Conservation (phyloP, 2,888 invertebrate species). For the Gastracanthus pulcherrimus region DNA sequence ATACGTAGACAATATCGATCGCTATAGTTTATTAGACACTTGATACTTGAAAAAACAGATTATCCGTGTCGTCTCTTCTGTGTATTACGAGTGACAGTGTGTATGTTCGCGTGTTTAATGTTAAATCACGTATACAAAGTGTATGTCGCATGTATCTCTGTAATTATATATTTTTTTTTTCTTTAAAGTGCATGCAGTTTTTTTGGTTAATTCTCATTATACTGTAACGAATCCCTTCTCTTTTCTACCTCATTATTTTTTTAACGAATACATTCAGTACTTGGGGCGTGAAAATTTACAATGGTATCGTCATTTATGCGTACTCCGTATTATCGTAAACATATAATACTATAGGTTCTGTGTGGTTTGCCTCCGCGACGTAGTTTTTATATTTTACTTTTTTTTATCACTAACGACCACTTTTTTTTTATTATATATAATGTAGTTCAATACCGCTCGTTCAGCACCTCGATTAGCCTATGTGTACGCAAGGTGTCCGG, state of each 20-base stretch:
- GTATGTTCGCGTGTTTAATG: constrained; percentile 24
- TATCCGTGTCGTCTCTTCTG: constrained; percentile 60
- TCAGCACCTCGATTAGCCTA: constrained; percentile 52
- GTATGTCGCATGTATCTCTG: constrained; percentile 51
- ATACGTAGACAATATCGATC: constrained; percentile 74
- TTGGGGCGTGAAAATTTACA: constrained; percentile 57
- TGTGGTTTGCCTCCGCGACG: constrained; percentile 55
- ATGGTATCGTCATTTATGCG: constrained; percentile 51
- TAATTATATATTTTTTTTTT: constrained; percentile 38
- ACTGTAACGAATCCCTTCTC: constrained; percentile 34
- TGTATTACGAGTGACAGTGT: constrained; percentile 45
- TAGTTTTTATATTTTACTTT: constrained; percentile 41
- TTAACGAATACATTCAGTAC: constrained; percentile 55
- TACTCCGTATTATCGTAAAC: constrained; percentile 46
- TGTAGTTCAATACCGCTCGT: constrained; percentile 41
- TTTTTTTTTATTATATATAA: constrained; percentile 24
- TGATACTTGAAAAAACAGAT: constrained; percentile 72
- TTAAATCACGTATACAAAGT: not conserved
- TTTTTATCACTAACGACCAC: constrained; percentile 33
- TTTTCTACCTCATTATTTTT: constrained; percentile 43
- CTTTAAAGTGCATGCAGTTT: constrained; percentile 53
- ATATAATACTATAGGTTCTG: constrained; percentile 55
- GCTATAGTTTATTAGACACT: constrained; percentile 75
- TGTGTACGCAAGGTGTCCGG: constrained; percentile 51
- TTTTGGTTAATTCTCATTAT: constrained; percentile 44